Conservation (phyloP, 2,797 vertebrate species). For the Pantherophis vulpinus region DNA sequence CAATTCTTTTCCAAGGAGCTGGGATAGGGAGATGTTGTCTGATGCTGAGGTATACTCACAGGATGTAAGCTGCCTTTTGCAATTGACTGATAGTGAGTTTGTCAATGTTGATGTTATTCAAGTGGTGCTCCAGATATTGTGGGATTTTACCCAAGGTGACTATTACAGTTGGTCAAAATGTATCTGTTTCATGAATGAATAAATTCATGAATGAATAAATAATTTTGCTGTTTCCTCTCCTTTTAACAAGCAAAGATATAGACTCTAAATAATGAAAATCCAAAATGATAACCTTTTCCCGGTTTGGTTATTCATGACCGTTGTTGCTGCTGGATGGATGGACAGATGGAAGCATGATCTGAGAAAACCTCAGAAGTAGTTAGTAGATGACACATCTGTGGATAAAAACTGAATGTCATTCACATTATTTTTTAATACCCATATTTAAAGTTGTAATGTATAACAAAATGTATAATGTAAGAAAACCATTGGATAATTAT, state of each 20-base stretch:
- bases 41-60: too few relatives aligned
- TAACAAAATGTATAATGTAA: neutral
- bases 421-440: neutral
- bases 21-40: too few relatives aligned
- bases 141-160: too few relatives aligned
- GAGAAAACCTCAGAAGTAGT: neutral
- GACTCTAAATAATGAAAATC: neutral
- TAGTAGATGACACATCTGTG: neutral
- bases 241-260: neutral
- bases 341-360: neutral
- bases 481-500: neutral
- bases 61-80: too few relatives aligned
- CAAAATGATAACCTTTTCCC: neutral
- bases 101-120: too few relatives aligned
- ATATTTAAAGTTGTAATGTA: neutral
- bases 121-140: too few relatives aligned
- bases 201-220: neutral
- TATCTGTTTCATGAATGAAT: neutral
- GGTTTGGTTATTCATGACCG: neutral
- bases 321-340: neutral
- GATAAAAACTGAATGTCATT: neutral
- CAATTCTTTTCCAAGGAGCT: too few relatives aligned
- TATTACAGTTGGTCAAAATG: neutral
- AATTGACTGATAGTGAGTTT: too few relatives aligned
- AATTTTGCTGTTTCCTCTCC: neutral